Conservation (phyloP, 2,888 invertebrate species). For the Cerceris rybyensis region DNA sequence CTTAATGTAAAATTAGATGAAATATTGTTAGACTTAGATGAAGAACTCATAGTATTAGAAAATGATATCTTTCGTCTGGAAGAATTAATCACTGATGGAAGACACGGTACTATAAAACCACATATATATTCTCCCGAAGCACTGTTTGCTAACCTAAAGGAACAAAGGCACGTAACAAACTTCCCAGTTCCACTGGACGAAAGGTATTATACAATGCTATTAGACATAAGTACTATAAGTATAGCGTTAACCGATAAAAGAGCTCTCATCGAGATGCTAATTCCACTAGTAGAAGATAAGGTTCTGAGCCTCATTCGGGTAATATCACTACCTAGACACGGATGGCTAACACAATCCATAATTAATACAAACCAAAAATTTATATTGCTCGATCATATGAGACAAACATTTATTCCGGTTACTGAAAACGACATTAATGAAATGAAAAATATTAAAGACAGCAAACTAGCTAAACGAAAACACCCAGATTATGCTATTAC, state of each 20-base stretch:
- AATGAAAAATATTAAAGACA: neutral
- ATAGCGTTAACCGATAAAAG: neutral
- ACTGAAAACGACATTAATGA: neutral
- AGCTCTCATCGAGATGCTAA: neutral
- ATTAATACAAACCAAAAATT: neutral
- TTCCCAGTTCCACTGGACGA: neutral
- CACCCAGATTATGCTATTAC: constrained; percentile 1
- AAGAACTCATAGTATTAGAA: too few relatives aligned
- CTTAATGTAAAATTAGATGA: too few relatives aligned
- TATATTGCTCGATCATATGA: neutral
- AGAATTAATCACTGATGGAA: too few relatives aligned
- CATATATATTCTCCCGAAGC: too few relatives aligned
- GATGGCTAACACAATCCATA: neutral
- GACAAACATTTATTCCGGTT: neutral
- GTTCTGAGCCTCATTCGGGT: neutral
- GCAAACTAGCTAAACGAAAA: neutral
- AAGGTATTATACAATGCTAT: neutral
- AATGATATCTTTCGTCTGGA: too few relatives aligned
- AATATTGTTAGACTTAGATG: too few relatives aligned
- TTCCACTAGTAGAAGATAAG: neutral
- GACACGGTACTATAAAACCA: too few relatives aligned
- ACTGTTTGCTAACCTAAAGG: too few relatives aligned
- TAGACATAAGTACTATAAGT: neutral
- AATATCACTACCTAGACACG: neutral
- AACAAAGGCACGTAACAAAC: too few relatives aligned